phyloP scores from a whole-genome alignment of 1,140 invertebrate species.

The Anastatus disparis region DNA sequence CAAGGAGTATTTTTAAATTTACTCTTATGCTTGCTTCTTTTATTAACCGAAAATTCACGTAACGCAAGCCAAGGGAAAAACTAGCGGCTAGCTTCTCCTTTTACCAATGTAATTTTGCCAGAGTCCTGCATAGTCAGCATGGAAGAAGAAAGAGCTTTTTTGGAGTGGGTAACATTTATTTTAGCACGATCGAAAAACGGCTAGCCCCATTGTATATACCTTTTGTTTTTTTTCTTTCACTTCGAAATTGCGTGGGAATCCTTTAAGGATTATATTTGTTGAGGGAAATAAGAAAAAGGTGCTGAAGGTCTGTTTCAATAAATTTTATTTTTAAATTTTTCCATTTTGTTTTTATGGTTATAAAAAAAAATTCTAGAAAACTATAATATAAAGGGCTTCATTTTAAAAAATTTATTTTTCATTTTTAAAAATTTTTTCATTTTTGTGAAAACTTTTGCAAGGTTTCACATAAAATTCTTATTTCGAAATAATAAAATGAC shows the following conservation, averaged over 20 bases:
- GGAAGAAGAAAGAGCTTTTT: neutral
- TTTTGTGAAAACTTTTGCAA: too few relatives aligned
- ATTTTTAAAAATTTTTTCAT: too few relatives aligned
- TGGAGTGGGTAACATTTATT: neutral
- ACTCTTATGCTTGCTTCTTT: too few relatives aligned
- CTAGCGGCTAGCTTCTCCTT: neutral
- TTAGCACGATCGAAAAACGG: neutral
- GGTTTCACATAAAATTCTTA: too few relatives aligned
- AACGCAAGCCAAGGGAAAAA: neutral
- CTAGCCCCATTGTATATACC: neutral
- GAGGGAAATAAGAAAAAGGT: too few relatives aligned
- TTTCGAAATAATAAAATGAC: too few relatives aligned
- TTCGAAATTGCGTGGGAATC: neutral
- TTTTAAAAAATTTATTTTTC: too few relatives aligned
- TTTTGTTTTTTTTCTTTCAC: neutral
- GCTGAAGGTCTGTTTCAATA: neutral
- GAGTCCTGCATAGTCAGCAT: constrained; percentile 7
- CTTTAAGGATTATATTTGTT: constrained; percentile 5
- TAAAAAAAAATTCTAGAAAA: too few relatives aligned
- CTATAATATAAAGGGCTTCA: too few relatives aligned
- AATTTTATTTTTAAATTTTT: too few relatives aligned
- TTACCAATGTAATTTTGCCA: constrained; percentile 4
- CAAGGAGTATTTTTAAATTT: too few relatives aligned
- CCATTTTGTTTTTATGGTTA: too few relatives aligned
- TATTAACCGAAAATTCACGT: constrained; percentile 8